Evolutionary conservation across 2,113 vertebrate species (phyloP).

Genomic region (Pelvicachromis taeniatus): DNA sequence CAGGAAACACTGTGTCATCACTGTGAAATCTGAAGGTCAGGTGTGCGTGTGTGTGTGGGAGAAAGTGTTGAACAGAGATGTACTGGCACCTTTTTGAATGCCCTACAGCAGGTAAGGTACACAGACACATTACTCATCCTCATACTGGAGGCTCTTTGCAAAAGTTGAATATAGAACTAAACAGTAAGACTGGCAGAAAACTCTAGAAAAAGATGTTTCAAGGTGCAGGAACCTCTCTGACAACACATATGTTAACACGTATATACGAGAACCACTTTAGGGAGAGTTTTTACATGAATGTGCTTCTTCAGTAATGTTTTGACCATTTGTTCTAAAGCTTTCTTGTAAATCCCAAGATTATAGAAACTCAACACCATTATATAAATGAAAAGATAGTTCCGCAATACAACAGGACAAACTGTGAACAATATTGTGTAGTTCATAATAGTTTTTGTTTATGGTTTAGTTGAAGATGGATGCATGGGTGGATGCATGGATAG

Average conservation of each 20-base stretch:
- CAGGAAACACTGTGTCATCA: neutral
- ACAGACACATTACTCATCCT: neutral
- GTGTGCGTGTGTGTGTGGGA: neutral
- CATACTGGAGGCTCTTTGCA: neutral
- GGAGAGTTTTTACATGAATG: neutral
- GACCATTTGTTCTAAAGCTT: neutral
- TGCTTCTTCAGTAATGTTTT: neutral
- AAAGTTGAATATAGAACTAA: neutral
- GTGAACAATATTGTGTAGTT: neutral
- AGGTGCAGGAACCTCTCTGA: neutral
- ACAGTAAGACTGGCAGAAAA: neutral
- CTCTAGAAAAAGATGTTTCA: neutral
- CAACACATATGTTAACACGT: neutral
- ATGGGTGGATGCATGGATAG: neutral
- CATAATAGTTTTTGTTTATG: neutral
- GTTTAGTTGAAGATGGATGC: neutral
- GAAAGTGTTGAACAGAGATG: slow-evolving; percentile 23
- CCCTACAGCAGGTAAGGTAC: slow-evolving; percentile 50
- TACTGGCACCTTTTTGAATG: slow-evolving; percentile 37
- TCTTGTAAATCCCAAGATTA: neutral
- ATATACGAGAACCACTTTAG: neutral
- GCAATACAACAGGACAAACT: neutral
- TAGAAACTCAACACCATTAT: neutral
- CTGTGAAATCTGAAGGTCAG: neutral
- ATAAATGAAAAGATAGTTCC: neutral